Evolutionary conservation across 2,888 invertebrate species (phyloP), one percentile per base, ranked within the genome.

Genomic region (Epinotia nisella): DNA sequence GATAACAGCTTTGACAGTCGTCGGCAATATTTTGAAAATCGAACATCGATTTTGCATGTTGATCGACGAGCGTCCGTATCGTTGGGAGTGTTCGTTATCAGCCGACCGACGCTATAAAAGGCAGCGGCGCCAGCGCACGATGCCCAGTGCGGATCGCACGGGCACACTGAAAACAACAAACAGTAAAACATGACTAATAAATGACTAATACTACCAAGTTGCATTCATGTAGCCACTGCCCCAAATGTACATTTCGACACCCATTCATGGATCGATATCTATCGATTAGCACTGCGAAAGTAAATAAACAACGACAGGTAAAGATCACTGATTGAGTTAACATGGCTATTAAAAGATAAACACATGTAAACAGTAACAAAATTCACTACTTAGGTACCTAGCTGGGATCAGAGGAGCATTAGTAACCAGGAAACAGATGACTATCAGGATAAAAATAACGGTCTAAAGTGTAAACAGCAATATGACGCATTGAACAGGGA

Each of bases 71-170:
- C 41, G 65, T 19, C 17, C n/a, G 49, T 72, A 72, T 68, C 71
- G 21, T 35, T 60, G 75, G 75, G 72, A 70, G 68, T 55, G 62
- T 45, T 24, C 24, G 70, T 79, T 79, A 79, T 78, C 78, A 53
- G 65, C 35, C 77, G 73, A 78, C 83, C 82, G 86, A 91, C 86
- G 79, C 80, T 92, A 91, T 92, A 91, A 74, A 91, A 90, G 82
- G 75, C 75, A 67, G 55, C 29, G 77, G 69, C 74, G 64, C 75
- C 11, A 21, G 45, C 29, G 19, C 53, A 76, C 79, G 39, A 65
- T 78, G 92, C 89, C 89, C 92, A 93, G 91, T 93, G 91, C 90
- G 93, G 92, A 92, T 91, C 81, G 93, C 81, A 87, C 91, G 90
- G 92, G 91, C 90, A 90, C 80, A 90, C 90, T 81, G 79, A 76